Evolutionary conservation across 1,140 invertebrate species (phyloP), one percentile per base, ranked within the genome.

Genomic region (Matsumurasca onukii): DNA sequence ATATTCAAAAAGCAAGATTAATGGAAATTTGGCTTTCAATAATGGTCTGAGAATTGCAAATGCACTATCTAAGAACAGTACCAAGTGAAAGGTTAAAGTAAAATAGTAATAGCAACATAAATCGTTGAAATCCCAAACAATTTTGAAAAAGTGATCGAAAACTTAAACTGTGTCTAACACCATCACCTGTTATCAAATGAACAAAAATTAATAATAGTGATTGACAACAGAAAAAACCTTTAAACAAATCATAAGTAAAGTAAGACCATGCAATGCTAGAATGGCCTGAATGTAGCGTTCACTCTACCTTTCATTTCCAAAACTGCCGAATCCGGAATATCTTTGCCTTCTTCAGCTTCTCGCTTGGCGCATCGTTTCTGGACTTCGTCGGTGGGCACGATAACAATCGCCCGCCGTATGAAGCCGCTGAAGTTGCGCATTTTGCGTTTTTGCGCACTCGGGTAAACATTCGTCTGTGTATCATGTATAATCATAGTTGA

Each of bases 401-500:
- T 86, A 76, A 97, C 90, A 77, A 97, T 88, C 72, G 94, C 91
- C 77, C 89, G 91, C 77, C 91, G 89, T 83, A 91, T 91, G 84
- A 93, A 95, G 77, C 91, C 94, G 80, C 88, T 87, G 87, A 98
- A 98, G 82, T 91, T 89, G 81, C 90, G 89, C 89, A 98, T 91
- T 89, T 98, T 98, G 82, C 95, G 93, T 81, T 92, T 89, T 86
- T 97, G 94, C 76, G 91, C 92, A 79, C 92, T 91, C 81, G 92
- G 90, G 86, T 95, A 96, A 76, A 97, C 92, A 88, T 98, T 98
- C 81, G 93, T 93, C 95, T 97, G 80, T 76, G 83, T 75, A 77
- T 59, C 55, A 59, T 59, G 55, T 59, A 59, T 59, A 59, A 59
- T 59, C 55, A 59, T 59, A 72, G 52, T 31, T 59, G 25, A 29